These are phyloP conservation scores for Malacosoma neustria DNA, from an alignment of 2,888 invertebrate species.

Conservation along the genomic window DNA sequence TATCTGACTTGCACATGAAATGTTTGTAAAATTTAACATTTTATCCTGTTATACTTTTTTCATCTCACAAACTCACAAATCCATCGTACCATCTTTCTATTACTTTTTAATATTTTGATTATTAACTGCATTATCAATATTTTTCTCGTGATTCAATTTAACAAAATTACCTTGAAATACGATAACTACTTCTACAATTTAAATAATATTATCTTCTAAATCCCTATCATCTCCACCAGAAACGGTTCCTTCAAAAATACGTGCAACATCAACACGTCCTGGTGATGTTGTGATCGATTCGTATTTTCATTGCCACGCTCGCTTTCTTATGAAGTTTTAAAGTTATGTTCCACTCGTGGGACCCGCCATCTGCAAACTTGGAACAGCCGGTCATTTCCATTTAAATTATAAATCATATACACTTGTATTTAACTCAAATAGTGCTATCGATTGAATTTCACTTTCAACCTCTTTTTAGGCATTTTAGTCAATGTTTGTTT, in stretches of 20 bases:
- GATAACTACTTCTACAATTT: neutral
- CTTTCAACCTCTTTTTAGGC: neutral
- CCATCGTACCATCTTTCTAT: too few relatives aligned
- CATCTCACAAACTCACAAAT: too few relatives aligned
- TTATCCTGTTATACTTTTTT: too few relatives aligned
- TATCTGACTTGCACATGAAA: too few relatives aligned
- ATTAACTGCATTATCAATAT: too few relatives aligned
- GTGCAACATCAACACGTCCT: conserved; percentile 23
- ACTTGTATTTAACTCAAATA: neutral
- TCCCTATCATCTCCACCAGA: neutral
- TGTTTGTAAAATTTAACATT: too few relatives aligned
- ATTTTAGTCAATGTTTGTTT: neutral
- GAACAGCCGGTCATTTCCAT: neutral
- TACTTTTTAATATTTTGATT: too few relatives aligned
- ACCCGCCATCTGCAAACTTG: neutral
- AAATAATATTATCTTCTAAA: neutral
- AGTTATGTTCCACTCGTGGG: conserved; percentile 4
- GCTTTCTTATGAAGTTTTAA: neutral
- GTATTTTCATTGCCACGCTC: conserved; percentile 33
- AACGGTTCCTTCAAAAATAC: conserved; percentile 12
- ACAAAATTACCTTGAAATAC: neutral
- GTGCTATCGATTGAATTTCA: neutral
- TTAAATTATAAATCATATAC: neutral
- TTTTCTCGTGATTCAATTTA: neutral
- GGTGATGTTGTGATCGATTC: conserved; percentile 41